phyloP scores from a whole-genome alignment of 2,113 vertebrate genomes.

The Zapus hudsonius region DNA sequence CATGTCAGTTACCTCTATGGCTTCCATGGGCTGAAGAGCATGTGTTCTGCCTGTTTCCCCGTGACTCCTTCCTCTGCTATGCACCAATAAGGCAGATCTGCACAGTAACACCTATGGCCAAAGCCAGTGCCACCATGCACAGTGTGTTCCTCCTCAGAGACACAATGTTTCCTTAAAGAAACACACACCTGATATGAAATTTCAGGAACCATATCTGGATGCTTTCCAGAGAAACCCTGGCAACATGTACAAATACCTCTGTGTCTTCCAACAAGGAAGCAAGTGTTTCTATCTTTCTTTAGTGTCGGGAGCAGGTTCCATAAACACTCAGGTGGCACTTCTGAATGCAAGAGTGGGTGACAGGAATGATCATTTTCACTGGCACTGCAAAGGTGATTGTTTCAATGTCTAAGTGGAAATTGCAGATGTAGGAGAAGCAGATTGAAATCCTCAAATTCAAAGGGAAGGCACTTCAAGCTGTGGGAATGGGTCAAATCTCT shows the following conservation, averaged over 20 bases:
- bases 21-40: not conserved
- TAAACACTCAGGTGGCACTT: not conserved
- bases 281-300: not conserved
- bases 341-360: not conserved
- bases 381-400: not conserved
- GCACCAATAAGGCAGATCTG: not conserved
- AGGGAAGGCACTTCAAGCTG: not conserved
- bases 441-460: conserved; percentile 8
- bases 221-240: conserved; percentile 53
- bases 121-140: not conserved
- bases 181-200: conserved; percentile 55
- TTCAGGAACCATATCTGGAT: conserved; percentile 18
- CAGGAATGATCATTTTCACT: not conserved
- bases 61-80: conserved; percentile 22
- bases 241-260: not conserved
- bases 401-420: conserved; percentile 5
- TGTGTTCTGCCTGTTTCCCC: not conserved
- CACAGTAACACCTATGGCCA: not conserved
- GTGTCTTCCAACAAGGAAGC: conserved; percentile 17
- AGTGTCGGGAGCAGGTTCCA: not conserved
- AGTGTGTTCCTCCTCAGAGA: not conserved
- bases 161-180: conserved; percentile 54
- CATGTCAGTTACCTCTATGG: not conserved
- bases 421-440: not conserved
- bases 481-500: not conserved